Conservation (phyloP, 2,888 invertebrate species). For the Himalopsyche anomala region DNA sequence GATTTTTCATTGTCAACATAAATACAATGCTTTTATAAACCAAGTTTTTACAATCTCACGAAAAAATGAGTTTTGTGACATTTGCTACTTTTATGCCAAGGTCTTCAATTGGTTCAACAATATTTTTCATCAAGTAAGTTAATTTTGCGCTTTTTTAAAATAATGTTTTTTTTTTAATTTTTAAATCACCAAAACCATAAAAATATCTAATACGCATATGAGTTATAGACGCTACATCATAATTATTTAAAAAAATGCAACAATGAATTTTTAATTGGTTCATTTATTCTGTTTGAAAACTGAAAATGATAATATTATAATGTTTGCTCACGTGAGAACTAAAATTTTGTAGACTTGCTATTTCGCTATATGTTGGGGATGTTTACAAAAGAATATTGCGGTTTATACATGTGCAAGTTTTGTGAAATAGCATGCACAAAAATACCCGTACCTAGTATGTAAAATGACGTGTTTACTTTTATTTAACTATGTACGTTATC, state of each 20-base stretch:
- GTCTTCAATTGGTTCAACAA: too few relatives aligned
- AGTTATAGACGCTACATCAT: too few relatives aligned
- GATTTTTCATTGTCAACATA: too few relatives aligned
- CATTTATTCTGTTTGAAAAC: background rate
- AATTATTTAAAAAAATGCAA: background rate
- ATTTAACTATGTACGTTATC: background rate
- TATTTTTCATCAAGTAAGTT: too few relatives aligned
- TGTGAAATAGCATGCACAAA: background rate
- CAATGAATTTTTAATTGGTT: background rate
- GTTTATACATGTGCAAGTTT: conserved; percentile 6
- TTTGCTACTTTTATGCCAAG: too few relatives aligned
- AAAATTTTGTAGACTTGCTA: conserved; percentile 11
- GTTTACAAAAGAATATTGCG: conserved; percentile 35
- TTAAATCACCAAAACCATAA: too few relatives aligned
- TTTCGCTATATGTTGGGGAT: background rate
- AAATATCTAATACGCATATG: too few relatives aligned
- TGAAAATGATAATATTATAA: background rate
- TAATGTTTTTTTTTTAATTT: too few relatives aligned
- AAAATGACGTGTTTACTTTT: background rate
- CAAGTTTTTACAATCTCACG: too few relatives aligned
- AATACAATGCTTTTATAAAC: too few relatives aligned
- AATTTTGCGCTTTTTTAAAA: too few relatives aligned
- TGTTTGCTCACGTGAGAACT: background rate
- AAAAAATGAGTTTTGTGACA: too few relatives aligned
- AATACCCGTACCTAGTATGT: background rate